Conservation (phyloP, 2,113 vertebrate genomes). For the Rattus rattus region DNA sequence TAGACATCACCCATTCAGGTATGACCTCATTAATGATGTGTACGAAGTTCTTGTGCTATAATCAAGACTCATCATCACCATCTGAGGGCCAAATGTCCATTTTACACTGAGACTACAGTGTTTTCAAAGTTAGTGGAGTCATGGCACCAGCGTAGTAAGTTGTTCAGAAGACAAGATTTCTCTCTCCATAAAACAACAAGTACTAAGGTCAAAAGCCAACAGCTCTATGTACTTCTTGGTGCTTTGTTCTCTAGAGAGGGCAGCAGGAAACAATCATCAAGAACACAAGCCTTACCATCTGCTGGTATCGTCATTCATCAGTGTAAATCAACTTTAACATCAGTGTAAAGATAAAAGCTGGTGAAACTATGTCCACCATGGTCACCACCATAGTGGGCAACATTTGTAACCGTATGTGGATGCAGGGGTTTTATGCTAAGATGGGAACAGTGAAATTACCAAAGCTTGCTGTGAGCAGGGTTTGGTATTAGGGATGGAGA, state of each 20-base stretch:
- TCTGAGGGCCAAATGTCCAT: neutral
- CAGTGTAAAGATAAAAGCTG: neutral
- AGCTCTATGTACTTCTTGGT: neutral
- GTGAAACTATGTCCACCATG: accelerated
- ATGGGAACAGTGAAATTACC: neutral
- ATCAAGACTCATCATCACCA: neutral
- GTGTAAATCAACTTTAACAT: neutral
- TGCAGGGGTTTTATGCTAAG: neutral
- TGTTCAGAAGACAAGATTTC: neutral
- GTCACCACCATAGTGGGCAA: neutral
- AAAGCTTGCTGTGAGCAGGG: neutral
- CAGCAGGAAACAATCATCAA: neutral
- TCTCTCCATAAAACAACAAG: neutral
- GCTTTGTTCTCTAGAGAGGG: neutral
- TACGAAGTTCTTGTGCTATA: neutral
- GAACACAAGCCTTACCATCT: neutral
- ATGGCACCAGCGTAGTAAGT: neutral
- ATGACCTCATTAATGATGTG: neutral
- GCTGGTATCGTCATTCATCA: neutral
- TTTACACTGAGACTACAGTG: neutral
- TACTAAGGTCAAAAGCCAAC: neutral
- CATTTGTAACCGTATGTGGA: neutral
- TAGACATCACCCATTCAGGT: neutral
- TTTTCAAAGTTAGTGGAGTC: neutral
- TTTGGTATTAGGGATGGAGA: neutral